Conservation (phyloP, 1,140 invertebrate species). For the Musca domestica region DNA sequence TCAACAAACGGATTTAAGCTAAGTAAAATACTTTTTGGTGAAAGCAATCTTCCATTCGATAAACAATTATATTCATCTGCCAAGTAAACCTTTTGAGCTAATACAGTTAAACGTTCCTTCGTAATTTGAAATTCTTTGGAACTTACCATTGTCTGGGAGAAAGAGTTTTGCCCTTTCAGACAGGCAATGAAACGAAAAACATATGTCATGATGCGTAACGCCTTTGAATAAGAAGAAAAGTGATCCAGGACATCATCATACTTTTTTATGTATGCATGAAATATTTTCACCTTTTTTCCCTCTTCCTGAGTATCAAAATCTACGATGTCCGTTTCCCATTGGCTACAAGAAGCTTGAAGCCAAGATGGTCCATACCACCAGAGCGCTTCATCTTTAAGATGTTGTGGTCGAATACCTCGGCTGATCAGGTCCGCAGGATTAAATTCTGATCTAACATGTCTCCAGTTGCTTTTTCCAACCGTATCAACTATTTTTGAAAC, state of each 20-base stretch:
- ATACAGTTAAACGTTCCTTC: background rate
- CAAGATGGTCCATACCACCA: conserved; percentile 7
- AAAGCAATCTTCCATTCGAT: background rate
- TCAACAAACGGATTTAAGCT: background rate
- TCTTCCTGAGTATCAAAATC: too few relatives aligned
- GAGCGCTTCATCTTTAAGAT: background rate
- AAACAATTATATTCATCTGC: too few relatives aligned
- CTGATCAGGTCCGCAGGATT: background rate
- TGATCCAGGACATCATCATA: background rate
- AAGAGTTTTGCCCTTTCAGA: too few relatives aligned
- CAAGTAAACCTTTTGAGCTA: too few relatives aligned
- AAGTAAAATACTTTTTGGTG: background rate
- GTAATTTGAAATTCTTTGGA: background rate
- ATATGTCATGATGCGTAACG: background rate
- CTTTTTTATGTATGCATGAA: too few relatives aligned
- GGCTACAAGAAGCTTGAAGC: conserved; percentile 6
- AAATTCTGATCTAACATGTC: background rate
- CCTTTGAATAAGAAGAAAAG: background rate
- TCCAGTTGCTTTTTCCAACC: background rate
- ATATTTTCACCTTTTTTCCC: too few relatives aligned
- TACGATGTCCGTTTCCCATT: background rate
- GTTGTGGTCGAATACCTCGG: background rate
- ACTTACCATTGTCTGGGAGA: background rate
- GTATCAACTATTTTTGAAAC: background rate
- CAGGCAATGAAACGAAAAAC: background rate